Evolutionary conservation across 2,113 vertebrate genomes (phyloP).

Genomic region (Takifugu flavidus): DNA sequence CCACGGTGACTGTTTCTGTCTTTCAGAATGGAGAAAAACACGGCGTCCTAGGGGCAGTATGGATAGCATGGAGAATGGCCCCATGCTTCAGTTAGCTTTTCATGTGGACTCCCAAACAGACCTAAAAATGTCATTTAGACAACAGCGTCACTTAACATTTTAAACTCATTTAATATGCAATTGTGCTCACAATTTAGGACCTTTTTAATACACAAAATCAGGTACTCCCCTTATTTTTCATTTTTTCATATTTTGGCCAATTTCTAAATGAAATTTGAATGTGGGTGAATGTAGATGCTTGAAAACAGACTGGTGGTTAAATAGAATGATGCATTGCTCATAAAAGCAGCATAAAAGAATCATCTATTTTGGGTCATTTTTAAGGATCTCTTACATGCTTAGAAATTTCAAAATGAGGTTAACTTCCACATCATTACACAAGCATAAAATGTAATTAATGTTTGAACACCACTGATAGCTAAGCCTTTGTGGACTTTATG

Average conservation of each 20-base stretch:
- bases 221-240: slow-evolving; percentile 9
- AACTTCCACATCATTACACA: neutral
- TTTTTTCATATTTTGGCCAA: slow-evolving; percentile 1
- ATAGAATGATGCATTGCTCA: neutral
- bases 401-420: neutral
- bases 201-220: slow-evolving; percentile 19
- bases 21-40: slow-evolving; percentile 73
- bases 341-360: neutral
- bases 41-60: slow-evolving; percentile 32
- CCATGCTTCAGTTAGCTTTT: slow-evolving; percentile 3
- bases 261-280: slow-evolving; percentile 10
- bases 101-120: slow-evolving; percentile 13
- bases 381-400: neutral
- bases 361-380: slow-evolving; percentile 7
- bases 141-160: slow-evolving; percentile 11
- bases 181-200: slow-evolving; percentile 13
- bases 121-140: slow-evolving; percentile 10
- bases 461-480: slow-evolving; percentile 3
- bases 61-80: slow-evolving; percentile 3
- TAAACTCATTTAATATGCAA: slow-evolving; percentile 5
- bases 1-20: neutral
- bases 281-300: slow-evolving; percentile 19
- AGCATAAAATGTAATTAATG: neutral
- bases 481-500: neutral
- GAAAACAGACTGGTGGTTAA: slow-evolving; percentile 3